phyloP scores from a whole-genome alignment of 1,140 invertebrate genomes.

The Ylistrum balloti region DNA sequence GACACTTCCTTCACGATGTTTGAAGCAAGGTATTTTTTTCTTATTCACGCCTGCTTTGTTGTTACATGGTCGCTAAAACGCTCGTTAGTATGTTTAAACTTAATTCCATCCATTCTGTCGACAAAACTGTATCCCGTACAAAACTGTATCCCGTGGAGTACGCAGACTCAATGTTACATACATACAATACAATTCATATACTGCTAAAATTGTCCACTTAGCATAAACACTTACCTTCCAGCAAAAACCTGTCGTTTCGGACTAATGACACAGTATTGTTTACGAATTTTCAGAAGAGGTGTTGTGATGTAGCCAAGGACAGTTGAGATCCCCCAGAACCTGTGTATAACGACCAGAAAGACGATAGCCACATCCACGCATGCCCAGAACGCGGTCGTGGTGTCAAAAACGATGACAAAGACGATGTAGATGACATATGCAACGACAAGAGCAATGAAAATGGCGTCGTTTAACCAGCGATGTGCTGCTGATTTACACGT shows the following conservation, averaged over 20 bases:
- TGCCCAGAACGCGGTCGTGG: not conserved
- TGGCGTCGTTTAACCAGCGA: not conserved
- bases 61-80: no score
- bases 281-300: not conserved
- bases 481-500: not conserved
- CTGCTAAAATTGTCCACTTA: no score
- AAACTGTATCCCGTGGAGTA: no score
- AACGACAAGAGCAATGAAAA: not conserved
- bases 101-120: no score
- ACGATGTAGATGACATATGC: not conserved
- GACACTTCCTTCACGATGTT: no score
- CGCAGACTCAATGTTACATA: no score
- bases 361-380: not conserved
- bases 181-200: no score
- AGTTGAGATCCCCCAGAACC: not conserved
- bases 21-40: no score
- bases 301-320: not conserved
- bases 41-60: no score
- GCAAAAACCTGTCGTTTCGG: not conserved
- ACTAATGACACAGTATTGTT: not conserved
- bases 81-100: no score
- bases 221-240: not conserved
- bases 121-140: no score
- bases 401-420: not conserved
- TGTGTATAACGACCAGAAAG: not conserved